Base-by-base conservation (phyloP, 2,113 vertebrate species). In the Aspiorhynchus laticeps region DNA sequence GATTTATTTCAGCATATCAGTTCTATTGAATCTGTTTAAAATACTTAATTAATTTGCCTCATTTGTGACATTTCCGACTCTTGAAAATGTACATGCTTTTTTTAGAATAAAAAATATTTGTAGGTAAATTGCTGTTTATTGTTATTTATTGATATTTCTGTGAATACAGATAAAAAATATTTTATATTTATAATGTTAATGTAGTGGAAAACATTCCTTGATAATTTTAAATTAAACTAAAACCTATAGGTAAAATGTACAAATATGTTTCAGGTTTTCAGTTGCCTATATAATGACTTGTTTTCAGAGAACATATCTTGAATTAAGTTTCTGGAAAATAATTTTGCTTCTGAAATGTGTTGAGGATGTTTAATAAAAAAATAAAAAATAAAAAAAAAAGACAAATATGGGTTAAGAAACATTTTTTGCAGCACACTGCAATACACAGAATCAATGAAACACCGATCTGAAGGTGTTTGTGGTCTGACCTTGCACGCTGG, bases 401-500 rank as follows among this genome's bases (percentile, higher is more conserved):
- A 7, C 14, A 15, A 51, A 51, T 51, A 51, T 51, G 48, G 48
- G 11, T 48, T 48, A 48, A 48, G 46, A 51, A 51, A 51, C 17
- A 10, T 46, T 46, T 46, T 46, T 48, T 51, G 15, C 15, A 51
- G 14, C 14, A 51, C 17, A 51, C 48, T 17, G 48, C 14, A 17
- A 51, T 17, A 5, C 15, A 51, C 48, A 51, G 14, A 48, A 5
- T 15, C 12, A 6, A 53, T 53, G 17, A 53, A 53, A 19, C 5
- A 2, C 1, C 4, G 15, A 4, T 53, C 51, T 11, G 43, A 43
- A 43, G 43, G 9, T 43, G 48, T 51, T 51, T 71, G 77, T 11
- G 0, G 59, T 71, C 79, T 86, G 82, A 99, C 98, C 98, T 96
- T 98, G 97, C 95, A 97, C 96, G 87, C 95, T 95, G 92, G 96